Percentiles rank a stretch among this genome's conserved stretches.
These are phyloP conservation scores for Drosophila demipolita DNA, from an alignment of 2,888 invertebrate species.

Conservation along the genomic window DNA sequence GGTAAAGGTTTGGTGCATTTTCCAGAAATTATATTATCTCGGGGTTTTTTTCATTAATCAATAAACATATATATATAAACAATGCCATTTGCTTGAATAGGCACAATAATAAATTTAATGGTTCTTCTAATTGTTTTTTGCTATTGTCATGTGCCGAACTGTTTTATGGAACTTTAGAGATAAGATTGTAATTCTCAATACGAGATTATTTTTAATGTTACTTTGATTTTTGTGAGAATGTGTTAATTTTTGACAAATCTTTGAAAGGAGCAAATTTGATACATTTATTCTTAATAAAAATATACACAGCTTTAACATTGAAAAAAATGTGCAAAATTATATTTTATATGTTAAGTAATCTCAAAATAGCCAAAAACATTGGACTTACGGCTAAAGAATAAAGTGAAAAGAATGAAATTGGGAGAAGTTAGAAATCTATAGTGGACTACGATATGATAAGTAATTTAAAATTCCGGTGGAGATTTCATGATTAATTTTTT, in stretches of 20 bases:
- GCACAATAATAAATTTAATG: background rate
- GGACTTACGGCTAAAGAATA: background rate
- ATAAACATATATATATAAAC: background rate
- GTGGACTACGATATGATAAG: background rate
- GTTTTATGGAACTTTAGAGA: background rate
- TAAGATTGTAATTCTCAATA: background rate
- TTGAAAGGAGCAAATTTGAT: background rate
- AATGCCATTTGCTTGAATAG: background rate
- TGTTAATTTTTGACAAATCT: background rate
- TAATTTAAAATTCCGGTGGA: background rate
- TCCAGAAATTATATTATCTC: background rate
- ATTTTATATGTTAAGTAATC: background rate
- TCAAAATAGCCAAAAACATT: no score
- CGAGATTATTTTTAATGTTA: background rate
- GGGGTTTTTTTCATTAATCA: background rate
- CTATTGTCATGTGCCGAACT: background rate
- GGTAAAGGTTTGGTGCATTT: background rate
- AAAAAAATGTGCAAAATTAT: background rate
- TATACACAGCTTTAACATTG: no score
- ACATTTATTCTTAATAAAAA: background rate
- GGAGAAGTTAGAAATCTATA: background rate
- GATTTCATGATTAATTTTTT: no score
- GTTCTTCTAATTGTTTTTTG: background rate
- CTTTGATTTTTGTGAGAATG: background rate
- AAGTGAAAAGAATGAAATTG: background rate